Conservation (phyloP, 1,140 invertebrate species). For the Diorhabda sublineata region DNA sequence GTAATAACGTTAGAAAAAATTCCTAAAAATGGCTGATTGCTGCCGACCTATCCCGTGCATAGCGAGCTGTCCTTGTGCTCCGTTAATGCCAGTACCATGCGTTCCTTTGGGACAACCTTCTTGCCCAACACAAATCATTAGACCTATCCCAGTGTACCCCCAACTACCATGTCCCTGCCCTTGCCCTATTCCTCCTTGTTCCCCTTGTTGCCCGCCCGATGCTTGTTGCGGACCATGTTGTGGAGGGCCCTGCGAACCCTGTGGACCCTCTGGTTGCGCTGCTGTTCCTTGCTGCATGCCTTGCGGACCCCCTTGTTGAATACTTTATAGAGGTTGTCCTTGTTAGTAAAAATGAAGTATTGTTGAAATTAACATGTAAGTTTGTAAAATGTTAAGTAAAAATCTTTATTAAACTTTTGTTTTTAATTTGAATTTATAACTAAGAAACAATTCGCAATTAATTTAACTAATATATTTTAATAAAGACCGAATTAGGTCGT, state of each 20-base stretch:
- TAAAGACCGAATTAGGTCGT: too few relatives aligned
- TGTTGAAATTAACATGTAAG: too few relatives aligned
- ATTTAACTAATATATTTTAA: too few relatives aligned
- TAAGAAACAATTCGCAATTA: too few relatives aligned
- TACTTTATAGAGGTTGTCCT: too few relatives aligned
- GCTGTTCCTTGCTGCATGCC: neutral
- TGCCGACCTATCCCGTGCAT: slow-evolving; percentile 22
- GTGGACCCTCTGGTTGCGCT: neutral
- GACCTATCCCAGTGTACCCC: slow-evolving; percentile 18
- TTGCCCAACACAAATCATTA: slow-evolving; percentile 17
- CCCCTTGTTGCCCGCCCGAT: neutral
- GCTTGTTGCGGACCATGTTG: neutral
- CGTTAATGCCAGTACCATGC: slow-evolving; percentile 20
- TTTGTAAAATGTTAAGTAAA: too few relatives aligned
- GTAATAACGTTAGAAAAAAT: neutral
- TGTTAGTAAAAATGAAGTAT: too few relatives aligned
- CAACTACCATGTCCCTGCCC: slow-evolving; percentile 22
- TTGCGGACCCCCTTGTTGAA: neutral
- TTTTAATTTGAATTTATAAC: too few relatives aligned
- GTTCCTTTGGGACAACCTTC: slow-evolving; percentile 25
- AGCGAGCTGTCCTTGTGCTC: slow-evolving; percentile 22
- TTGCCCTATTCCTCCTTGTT: slow-evolving; percentile 16
- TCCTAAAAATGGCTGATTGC: slow-evolving; percentile 25
- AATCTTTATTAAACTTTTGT: too few relatives aligned
- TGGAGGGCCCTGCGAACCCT: neutral